These are phyloP conservation scores for Pimephales promelas DNA, from an alignment of 2,113 vertebrate species.

Conservation along the genomic window DNA sequence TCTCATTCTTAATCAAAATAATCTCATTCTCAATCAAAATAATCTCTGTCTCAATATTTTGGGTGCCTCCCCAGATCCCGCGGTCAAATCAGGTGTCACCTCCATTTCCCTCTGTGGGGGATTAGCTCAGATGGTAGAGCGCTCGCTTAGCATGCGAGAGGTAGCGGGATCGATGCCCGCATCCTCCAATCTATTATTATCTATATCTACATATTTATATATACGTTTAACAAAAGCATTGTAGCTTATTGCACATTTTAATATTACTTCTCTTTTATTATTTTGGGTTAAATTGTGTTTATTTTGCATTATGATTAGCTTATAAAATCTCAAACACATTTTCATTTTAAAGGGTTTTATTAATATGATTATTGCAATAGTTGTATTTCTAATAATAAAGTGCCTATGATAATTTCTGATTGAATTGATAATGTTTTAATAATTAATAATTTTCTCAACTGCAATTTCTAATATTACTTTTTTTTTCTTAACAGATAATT, in stretches of 20 bases:
- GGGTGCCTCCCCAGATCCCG: no score
- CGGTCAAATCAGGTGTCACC: rapidly evolving
- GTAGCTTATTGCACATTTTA: background rate
- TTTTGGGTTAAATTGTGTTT: background rate
- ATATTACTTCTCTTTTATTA: background rate
- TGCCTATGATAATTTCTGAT: background rate
- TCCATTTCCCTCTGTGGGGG: rapidly evolving
- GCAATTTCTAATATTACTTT: no score
- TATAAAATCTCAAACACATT: background rate
- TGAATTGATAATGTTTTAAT: background rate
- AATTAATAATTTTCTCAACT: background rate
- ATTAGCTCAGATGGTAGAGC: conserved; percentile 5
- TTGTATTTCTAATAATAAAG: background rate
- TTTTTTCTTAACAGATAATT: no score
- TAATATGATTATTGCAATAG: background rate
- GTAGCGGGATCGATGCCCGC: conserved; percentile 76
- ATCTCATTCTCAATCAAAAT: no score
- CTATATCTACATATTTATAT: no score
- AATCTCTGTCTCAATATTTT: no score
- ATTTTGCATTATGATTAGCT: background rate
- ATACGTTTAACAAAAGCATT: background rate
- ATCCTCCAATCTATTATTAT: no score
- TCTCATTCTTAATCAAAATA: no score
- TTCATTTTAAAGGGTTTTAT: background rate
- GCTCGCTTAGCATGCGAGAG: conserved; percentile 76